These are phyloP conservation scores for Caenorhabditis becei DNA, from an alignment of 2,888 invertebrate genomes.

Conservation along the genomic window DNA sequence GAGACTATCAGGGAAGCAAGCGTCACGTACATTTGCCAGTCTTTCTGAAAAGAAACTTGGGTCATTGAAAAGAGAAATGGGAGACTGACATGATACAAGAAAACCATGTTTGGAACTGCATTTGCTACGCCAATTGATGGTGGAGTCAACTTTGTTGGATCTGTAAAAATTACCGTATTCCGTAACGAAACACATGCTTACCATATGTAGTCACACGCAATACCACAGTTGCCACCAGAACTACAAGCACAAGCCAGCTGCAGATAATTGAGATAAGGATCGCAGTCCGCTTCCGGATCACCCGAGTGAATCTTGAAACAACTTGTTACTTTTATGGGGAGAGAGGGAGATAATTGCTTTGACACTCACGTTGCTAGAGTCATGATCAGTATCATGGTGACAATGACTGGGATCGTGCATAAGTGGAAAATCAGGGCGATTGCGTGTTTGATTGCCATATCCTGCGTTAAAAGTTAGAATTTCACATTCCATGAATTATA, in stretches of 20 bases:
- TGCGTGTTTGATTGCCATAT: slow-evolving; percentile 12
- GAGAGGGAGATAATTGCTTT: slow-evolving; percentile 16
- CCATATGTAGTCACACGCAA: slow-evolving; percentile 9
- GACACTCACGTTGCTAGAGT: slow-evolving; percentile 32
- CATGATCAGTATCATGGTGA: slow-evolving; percentile 21
- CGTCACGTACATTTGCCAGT: slow-evolving; percentile 25
- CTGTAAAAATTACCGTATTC: too few relatives aligned
- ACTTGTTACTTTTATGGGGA: neutral
- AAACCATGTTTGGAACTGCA: neutral
- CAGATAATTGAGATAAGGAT: slow-evolving; percentile 31
- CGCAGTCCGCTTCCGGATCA: slow-evolving; percentile 27
- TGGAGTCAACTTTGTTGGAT: too few relatives aligned
- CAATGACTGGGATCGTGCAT: slow-evolving; percentile 21
- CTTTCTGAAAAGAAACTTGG: slow-evolving; percentile 15
- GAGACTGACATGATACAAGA: neutral
- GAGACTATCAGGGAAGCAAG: slow-evolving; percentile 32
- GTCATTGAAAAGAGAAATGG: too few relatives aligned
- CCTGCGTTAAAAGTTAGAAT: neutral
- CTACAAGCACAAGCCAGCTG: slow-evolving; percentile 21
- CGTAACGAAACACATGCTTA: too few relatives aligned
- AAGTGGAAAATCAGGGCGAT: slow-evolving; percentile 13
- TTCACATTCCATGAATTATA: neutral
- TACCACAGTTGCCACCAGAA: neutral
- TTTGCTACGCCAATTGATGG: too few relatives aligned
- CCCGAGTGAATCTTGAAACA: slow-evolving; percentile 44